Evolutionary conservation across 37 sponge, comb jelly and placozoan species (phyloP), one percentile per base, ranked within the genome.

Genomic region (Cladorhizidae sp.): DNA sequence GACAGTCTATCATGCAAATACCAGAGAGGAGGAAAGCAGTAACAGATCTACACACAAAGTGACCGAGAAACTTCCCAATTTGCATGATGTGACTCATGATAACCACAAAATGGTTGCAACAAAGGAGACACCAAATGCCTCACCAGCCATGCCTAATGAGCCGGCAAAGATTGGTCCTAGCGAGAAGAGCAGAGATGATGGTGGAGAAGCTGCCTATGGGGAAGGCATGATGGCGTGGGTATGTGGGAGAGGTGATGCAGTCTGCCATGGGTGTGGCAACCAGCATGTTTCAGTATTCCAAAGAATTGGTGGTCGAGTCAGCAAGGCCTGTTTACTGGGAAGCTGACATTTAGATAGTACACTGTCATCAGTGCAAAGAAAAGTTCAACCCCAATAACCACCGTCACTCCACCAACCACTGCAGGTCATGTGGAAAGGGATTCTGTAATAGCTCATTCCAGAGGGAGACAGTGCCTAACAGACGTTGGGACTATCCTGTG

Each of bases 321-420:
- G 90, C 91, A 14, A 69, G 95, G n/a, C 98, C 98, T 49, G 72
- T 75, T 9, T 97, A 97, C 64, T 97, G 98, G 98, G 80, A 86
- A 3, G 86, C 95, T 23, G 95, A 97, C 58, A 79, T 29, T 21
- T 78, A 89, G 39, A 92, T 94, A 50, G 52, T 39, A 28, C 51
- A 87, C 61, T 94, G 95, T 63, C 42, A 69, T 52, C 62, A 83
- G 40, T 95, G 95, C 64, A 79, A 78, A 40, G 38, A 25, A 6
- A 76, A 74, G 14, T 92, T 92, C 59, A 43, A 51, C n/a, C 41
- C 64, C 40, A 86, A 83, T 7, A 38, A 72, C 40, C 49, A 45
- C 9, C 49, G 9, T 9, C 49, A 45, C 49, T 5, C 49, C 49
- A 11, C 55, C 56, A 95, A 97, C 62, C 98, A 97, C 73, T 97